phyloP scores from a whole-genome alignment of 2,888 invertebrate species.

The Lepidochrysops patricia region DNA sequence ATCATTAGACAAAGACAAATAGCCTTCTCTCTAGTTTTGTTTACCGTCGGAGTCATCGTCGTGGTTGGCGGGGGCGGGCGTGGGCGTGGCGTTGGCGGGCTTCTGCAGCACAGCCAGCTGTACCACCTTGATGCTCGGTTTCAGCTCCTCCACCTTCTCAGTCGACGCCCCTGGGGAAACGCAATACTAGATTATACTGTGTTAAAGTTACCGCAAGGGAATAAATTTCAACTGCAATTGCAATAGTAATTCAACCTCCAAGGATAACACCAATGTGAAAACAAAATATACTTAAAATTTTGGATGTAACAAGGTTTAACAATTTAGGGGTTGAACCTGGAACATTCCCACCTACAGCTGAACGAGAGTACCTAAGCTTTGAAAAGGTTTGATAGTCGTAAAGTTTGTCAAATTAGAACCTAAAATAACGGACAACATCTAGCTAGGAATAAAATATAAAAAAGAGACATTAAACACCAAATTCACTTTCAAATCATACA shows the following conservation, averaged over 20 bases:
- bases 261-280: too few relatives aligned
- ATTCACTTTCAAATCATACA: neutral
- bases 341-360: too few relatives aligned
- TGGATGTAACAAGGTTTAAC: too few relatives aligned
- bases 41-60: conserved; percentile 57
- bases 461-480: neutral
- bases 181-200: neutral
- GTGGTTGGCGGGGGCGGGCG: conserved; percentile 37
- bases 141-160: conserved; percentile 40
- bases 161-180: neutral
- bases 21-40: conserved; percentile 27
- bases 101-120: conserved; percentile 62
- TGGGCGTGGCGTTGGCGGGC: conserved; percentile 32
- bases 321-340: too few relatives aligned
- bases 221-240: too few relatives aligned
- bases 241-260: neutral
- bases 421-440: too few relatives aligned
- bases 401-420: too few relatives aligned
- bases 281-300: too few relatives aligned
- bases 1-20: neutral
- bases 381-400: too few relatives aligned
- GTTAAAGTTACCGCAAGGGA: conserved; percentile 4
- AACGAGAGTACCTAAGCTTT: too few relatives aligned
- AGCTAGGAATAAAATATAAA: too few relatives aligned
- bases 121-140: conserved; percentile 57